These are phyloP conservation scores for Cyprinodon diabolis DNA, from an alignment of 2,797 vertebrate species.

Conservation along the genomic window DNA sequence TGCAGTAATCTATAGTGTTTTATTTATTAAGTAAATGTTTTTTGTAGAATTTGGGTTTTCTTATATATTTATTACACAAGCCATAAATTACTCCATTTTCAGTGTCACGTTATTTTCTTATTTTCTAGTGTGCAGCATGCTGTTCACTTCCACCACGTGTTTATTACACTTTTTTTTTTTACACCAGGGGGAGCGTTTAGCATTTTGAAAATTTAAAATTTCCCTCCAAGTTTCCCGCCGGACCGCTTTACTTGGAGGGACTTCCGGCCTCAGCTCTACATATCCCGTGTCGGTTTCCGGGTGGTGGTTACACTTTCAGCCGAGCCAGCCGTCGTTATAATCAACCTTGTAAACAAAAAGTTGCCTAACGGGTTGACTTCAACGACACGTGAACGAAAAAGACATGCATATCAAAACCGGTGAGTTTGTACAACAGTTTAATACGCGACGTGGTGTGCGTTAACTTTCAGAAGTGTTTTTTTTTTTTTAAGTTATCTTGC, in stretches of 20 bases:
- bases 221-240: slow-evolving; percentile 64
- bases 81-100: too few relatives aligned
- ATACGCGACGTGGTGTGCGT: rapidly evolving
- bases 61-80: too few relatives aligned
- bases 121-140: too few relatives aligned
- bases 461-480: neutral
- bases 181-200: neutral
- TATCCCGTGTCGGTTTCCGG: slow-evolving; percentile 73
- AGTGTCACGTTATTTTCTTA: too few relatives aligned
- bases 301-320: slow-evolving; percentile 59
- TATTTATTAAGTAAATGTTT: too few relatives aligned
- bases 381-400: slow-evolving; percentile 39
- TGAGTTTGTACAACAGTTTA: slow-evolving; percentile 43
- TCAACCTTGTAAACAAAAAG: slow-evolving; percentile 70
- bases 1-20: too few relatives aligned
- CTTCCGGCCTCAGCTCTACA: slow-evolving; percentile 70
- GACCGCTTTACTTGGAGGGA: slow-evolving; percentile 52
- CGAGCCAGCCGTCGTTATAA: slow-evolving; percentile 52
- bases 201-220: slow-evolving; percentile 4
- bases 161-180: neutral
- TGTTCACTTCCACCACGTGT: neutral
- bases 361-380: slow-evolving; percentile 60
- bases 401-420: slow-evolving; percentile 87
- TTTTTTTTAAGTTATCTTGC: slow-evolving; percentile 10
- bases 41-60: too few relatives aligned